Evolutionary conservation across 2,888 invertebrate genomes (phyloP).

Genomic region (Ceramica pisi): DNA sequence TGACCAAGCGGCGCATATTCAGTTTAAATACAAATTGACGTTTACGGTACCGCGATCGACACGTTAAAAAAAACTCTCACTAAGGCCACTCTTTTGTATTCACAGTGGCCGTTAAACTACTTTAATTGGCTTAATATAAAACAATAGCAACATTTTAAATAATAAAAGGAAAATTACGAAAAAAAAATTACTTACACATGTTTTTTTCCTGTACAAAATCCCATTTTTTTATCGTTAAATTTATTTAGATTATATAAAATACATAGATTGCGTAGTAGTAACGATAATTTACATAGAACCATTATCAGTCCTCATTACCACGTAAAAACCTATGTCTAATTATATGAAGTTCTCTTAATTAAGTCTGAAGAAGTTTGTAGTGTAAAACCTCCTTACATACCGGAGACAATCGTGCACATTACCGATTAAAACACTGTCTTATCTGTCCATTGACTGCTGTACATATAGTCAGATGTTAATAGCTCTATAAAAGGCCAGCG

Average conservation of each 20-base stretch:
- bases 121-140: neutral
- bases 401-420: neutral
- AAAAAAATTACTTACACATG: neutral
- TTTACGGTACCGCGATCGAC: too few relatives aligned
- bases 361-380: conserved; percentile 50
- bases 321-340: conserved; percentile 67
- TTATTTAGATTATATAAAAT: too few relatives aligned
- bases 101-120: neutral
- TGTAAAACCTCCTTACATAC: conserved; percentile 30
- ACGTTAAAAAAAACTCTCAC: too few relatives aligned
- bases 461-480: too few relatives aligned
- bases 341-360: conserved; percentile 66
- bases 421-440: neutral
- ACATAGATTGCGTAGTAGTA: conserved; percentile 30
- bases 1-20: too few relatives aligned
- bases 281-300: conserved; percentile 49
- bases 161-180: neutral
- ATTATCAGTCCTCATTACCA: conserved; percentile 62
- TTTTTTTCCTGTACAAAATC: conserved; percentile 13
- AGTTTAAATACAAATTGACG: too few relatives aligned
- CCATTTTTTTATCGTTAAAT: conserved; percentile 9
- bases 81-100: too few relatives aligned
- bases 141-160: neutral
- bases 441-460: neutral
- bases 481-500: conserved; percentile 8